Evolutionary conservation across 2,797 vertebrate species (phyloP).

Genomic region (Pangasius mekongensis): DNA sequence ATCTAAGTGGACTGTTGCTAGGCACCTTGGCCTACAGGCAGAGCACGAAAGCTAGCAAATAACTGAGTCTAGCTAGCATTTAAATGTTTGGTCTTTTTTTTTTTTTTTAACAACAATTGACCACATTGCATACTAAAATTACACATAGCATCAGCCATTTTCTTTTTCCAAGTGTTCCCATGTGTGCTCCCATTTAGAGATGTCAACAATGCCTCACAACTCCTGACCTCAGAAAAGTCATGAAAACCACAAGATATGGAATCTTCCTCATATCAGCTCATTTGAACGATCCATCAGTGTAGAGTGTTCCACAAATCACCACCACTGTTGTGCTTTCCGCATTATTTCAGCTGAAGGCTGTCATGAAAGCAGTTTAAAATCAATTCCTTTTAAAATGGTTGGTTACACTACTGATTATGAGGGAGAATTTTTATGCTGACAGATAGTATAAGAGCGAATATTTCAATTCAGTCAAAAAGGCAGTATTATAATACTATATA

Average conservation of each 20-base stretch:
- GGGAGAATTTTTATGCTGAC: constrained; percentile 2
- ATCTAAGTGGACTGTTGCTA: constrained; percentile 12
- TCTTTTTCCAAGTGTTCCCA: neutral
- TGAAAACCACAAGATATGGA: neutral
- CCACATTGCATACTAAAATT: neutral
- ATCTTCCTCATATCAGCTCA: neutral
- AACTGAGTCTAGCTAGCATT: neutral
- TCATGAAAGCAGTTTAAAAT: constrained; percentile 31
- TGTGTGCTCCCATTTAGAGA: neutral
- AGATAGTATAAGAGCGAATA: neutral
- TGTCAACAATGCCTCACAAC: neutral
- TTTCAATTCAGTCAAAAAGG: neutral
- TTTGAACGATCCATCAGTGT: neutral
- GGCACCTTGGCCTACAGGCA: neutral
- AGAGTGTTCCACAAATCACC: constrained; percentile 5
- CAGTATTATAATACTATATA: neutral
- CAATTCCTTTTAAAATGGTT: constrained; percentile 46
- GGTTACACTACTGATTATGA: constrained; percentile 40
- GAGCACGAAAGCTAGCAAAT: constrained; percentile 1
- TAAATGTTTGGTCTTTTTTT: neutral
- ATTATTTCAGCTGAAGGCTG: constrained; percentile 34
- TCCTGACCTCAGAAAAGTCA: neutral
- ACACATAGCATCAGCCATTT: neutral
- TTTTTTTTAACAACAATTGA: neutral
- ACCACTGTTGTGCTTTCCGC: constrained; percentile 18